These are phyloP conservation scores for Drosophila oshimai DNA, from an alignment of 1,140 invertebrate genomes.

Conservation along the genomic window DNA sequence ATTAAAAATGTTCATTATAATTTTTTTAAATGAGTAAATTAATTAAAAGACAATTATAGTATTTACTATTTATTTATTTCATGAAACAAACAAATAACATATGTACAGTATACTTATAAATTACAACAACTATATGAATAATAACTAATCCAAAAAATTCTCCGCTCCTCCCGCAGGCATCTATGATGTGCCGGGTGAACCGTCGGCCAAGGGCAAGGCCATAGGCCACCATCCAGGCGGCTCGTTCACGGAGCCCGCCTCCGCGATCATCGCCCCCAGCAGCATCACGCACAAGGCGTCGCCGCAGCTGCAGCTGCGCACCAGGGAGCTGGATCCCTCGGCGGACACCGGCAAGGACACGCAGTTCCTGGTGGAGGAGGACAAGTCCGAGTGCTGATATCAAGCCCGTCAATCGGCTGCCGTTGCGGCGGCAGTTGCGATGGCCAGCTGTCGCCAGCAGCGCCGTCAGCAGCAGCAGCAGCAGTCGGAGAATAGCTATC, in stretches of 20 bases:
- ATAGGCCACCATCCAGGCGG: slow-evolving; percentile 57
- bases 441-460: slow-evolving; percentile 44
- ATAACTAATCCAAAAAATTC: background rate
- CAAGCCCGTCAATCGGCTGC: slow-evolving; percentile 58
- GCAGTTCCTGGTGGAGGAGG: slow-evolving; percentile 93
- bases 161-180: slow-evolving; percentile 84
- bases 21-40: too few species aligned
- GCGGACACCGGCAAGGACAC: slow-evolving; percentile 96
- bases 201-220: slow-evolving; percentile 85
- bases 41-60: too few species aligned
- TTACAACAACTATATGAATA: too few species aligned
- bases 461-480: slow-evolving; percentile 23
- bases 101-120: too few species aligned
- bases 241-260: slow-evolving; percentile 85
- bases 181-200: slow-evolving; percentile 90
- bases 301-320: slow-evolving; percentile 88
- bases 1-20: too few species aligned
- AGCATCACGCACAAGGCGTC: slow-evolving; percentile 90
- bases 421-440: slow-evolving; percentile 18
- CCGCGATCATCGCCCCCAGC: slow-evolving; percentile 90
- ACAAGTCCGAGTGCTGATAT: slow-evolving; percentile 84
- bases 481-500: slow-evolving; percentile 44
- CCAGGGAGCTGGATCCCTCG: slow-evolving; percentile 91
- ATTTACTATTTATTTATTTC: too few species aligned
- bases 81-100: too few species aligned